Evolutionary conservation across 1,140 invertebrate species (phyloP), one percentile per base, ranked within the genome.

Genomic region (Anastrepha ludens): DNA sequence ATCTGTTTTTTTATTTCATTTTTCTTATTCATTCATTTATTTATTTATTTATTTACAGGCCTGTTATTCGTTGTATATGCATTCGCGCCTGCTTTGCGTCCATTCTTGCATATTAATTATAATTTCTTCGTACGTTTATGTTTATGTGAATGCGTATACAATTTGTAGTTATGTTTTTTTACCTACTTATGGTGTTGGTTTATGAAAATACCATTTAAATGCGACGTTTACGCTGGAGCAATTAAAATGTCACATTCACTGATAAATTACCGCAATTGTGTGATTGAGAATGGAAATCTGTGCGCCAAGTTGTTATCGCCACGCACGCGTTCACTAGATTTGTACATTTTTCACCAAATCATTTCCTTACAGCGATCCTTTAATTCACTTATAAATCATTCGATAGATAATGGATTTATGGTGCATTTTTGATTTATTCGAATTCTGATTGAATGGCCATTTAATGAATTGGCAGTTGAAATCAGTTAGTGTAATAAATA

Each of bases 241-340:
- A 70, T 70, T 70, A 70, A 70, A 29, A 41, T 70, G 65, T 70
- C 65, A 70, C 65, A 70, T 39, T 70, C 65, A 29, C 39, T 70
- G 65, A 70, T 70, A 70, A 70, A 29, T 70, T 70, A 70, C 39
- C 39, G 39, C 13, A 41, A 70, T 70, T 70, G 65, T 9, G 7
- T 70, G 65, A 70, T 70, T 20, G 29, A 58, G 13, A 20, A 13
- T 29, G 39, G 65, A 41, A 29, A 29, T 70, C 29, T 39, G 65
- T 9, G 11, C 39, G 8, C 8, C 20, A 13, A 70, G 65, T 5
- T 70, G 5, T 20, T 67, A 8, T 67, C 65, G 62, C 62, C 62
- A 20, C 65, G 0, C 3, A 13, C 39, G 39, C 29, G n/a, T 20
- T 58, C 60, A 17, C 17, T 64, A 29, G 4, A 13, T n/a, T 17